Conservation (phyloP, 2,113 vertebrate genomes). For the Cardinalis cardinalis region DNA sequence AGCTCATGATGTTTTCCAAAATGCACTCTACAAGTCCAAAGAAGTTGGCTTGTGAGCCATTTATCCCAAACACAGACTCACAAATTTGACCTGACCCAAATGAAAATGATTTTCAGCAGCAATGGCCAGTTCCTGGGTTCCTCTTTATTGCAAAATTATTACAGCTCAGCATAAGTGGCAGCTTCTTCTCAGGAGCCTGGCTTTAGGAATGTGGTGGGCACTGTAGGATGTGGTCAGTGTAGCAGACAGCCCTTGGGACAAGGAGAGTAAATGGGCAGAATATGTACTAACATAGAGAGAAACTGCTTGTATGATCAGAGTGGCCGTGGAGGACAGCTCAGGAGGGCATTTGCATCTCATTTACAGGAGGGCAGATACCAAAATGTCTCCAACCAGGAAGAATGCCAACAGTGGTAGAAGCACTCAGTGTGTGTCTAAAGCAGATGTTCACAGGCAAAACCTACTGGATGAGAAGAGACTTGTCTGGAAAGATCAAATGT, state of each 20-base stretch:
- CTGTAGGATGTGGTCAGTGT: not conserved
- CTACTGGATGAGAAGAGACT: not conserved
- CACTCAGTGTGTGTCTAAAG: not conserved
- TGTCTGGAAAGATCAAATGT: not conserved
- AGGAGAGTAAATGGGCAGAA: not conserved
- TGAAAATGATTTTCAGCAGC: not conserved
- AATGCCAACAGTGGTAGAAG: not conserved
- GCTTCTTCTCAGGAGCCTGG: not conserved
- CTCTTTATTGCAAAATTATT: not conserved
- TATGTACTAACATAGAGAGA: rapidly evolving
- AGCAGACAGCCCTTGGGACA: not conserved
- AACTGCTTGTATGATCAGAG: not conserved
- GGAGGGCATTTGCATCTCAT: not conserved
- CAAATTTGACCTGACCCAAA: not conserved
- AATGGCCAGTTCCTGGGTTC: not conserved
- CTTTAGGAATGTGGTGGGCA: not conserved
- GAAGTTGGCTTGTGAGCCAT: not conserved
- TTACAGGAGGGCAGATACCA: not conserved
- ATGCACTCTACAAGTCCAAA: not conserved
- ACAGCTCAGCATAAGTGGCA: not conserved
- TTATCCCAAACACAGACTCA: not conserved
- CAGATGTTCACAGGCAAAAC: not conserved
- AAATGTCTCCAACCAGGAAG: not conserved
- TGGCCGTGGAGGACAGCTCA: not conserved
- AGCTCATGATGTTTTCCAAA: not conserved